These are phyloP conservation scores for Deroptyus accipitrinus DNA, from an alignment of 2,113 vertebrate genomes.

Conservation along the genomic window DNA sequence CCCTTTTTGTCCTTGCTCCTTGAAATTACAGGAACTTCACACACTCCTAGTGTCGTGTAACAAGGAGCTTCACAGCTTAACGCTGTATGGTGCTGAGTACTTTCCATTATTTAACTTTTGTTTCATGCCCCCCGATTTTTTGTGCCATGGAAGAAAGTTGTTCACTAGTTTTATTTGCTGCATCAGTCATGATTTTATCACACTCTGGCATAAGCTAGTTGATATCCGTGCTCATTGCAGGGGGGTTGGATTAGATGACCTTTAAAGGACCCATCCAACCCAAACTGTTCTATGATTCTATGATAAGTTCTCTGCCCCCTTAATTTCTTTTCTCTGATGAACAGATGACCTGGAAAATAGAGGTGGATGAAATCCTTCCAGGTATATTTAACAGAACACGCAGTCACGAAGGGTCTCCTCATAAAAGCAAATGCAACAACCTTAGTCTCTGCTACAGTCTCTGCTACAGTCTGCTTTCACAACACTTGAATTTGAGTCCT, in stretches of 20 bases:
- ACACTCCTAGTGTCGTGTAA: background rate
- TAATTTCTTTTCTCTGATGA: background rate
- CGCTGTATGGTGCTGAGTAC: fast-evolving
- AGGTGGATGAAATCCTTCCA: background rate
- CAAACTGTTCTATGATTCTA: background rate
- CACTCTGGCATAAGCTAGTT: background rate
- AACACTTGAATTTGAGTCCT: background rate
- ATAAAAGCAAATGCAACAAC: background rate
- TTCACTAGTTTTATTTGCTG: background rate
- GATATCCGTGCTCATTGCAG: background rate
- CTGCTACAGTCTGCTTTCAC: background rate
- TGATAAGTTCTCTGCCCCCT: background rate
- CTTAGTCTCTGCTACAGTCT: background rate
- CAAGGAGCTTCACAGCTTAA: background rate
- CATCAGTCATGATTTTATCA: background rate
- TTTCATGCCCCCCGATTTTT: background rate
- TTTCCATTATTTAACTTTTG: background rate
- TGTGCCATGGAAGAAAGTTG: background rate
- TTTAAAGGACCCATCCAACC: background rate
- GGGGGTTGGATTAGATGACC: background rate
- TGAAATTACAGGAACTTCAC: background rate
- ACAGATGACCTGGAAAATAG: background rate
- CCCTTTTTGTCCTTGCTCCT: background rate
- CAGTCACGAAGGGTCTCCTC: background rate
- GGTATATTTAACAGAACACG: background rate